Evolutionary conservation across 2,113 vertebrate genomes (phyloP).

Genomic region (Chamaetylas fuelleborni): DNA sequence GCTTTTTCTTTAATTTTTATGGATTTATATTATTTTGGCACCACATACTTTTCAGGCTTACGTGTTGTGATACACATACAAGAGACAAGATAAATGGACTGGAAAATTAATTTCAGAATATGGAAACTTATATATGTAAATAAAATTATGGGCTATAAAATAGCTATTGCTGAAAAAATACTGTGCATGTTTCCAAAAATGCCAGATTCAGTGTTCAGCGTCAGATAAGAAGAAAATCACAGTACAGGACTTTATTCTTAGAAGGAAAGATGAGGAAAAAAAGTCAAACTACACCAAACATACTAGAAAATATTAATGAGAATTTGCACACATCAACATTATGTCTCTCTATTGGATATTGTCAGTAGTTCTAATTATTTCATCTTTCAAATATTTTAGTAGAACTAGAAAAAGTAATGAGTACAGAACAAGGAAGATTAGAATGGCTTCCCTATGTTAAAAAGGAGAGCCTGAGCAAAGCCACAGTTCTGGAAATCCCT

Average conservation of each 20-base stretch:
- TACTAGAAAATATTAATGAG: not conserved
- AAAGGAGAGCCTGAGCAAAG: not conserved
- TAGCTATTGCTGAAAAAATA: not conserved
- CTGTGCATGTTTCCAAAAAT: not conserved
- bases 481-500: not conserved
- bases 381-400: not conserved
- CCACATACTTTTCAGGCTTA: not conserved
- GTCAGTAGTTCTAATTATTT: not conserved
- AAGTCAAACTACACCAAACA: fast-evolving
- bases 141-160: not conserved
- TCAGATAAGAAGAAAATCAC: not conserved
- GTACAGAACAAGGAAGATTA: not conserved
- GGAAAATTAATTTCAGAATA: not conserved
- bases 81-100: not conserved
- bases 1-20: not conserved
- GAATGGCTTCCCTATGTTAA: not conserved
- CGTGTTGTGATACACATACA: not conserved
- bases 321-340: not conserved
- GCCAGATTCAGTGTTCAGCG: not conserved
- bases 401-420: not conserved
- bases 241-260: not conserved
- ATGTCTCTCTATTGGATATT: not conserved
- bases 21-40: not conserved
- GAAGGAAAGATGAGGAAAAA: not conserved
- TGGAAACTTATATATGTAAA: not conserved